These are phyloP conservation scores for Aphyosemion australe DNA, from an alignment of 2,113 vertebrate species.

Conservation along the genomic window DNA sequence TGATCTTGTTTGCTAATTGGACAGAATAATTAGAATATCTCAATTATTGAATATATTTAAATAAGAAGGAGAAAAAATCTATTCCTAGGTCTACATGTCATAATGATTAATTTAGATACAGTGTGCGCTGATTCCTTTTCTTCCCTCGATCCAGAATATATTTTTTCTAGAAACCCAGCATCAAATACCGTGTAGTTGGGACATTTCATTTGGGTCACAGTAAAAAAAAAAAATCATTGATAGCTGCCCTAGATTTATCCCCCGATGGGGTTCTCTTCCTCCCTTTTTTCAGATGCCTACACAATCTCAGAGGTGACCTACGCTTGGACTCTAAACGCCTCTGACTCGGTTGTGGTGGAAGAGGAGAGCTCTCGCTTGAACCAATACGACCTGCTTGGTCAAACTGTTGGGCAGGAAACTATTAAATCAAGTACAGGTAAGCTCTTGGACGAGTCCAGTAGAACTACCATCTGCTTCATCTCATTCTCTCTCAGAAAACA, in stretches of 20 bases:
- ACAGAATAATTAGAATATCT: conserved; percentile 7
- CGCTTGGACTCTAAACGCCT: conserved; percentile 93
- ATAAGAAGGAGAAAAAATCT: background rate
- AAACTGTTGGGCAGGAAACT: conserved; percentile 94
- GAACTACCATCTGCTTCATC: too few relatives aligned
- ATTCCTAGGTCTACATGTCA: background rate
- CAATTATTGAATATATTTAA: background rate
- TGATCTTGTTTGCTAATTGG: background rate
- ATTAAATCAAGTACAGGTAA: conserved; percentile 97
- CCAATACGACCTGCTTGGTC: conserved; percentile 95
- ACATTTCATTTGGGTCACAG: conserved; percentile 41
- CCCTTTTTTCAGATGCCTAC: conserved; percentile 88
- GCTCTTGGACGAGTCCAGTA: conserved; percentile 31
- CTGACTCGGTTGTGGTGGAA: conserved; percentile 95
- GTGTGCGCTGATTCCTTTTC: conserved; percentile 16
- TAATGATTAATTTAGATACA: conserved; percentile 35
- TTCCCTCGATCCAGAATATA: conserved; percentile 12
- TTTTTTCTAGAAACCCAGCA: conserved; percentile 21
- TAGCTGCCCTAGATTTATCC: conserved; percentile 34
- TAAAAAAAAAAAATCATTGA: conserved; percentile 24
- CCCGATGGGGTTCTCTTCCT: conserved; percentile 21
- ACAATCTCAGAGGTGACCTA: conserved; percentile 97
- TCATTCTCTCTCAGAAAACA: too few relatives aligned
- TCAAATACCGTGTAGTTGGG: conserved; percentile 22
- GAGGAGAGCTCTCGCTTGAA: conserved; percentile 95